These are phyloP conservation scores for Australoheros facetus DNA, from an alignment of 2,797 vertebrate genomes.

Conservation along the genomic window DNA sequence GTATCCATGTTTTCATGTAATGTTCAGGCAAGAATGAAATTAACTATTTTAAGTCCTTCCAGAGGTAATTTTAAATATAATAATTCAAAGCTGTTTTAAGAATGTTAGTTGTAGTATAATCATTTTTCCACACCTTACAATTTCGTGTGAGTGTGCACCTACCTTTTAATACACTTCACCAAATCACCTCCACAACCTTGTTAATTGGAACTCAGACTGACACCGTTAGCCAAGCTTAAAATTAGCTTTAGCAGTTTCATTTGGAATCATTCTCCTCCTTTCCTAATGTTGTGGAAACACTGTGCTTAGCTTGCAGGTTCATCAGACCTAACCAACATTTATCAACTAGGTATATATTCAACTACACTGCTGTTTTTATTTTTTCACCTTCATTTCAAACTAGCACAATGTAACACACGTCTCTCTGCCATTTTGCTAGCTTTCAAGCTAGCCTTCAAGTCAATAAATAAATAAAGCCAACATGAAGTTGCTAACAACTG, in stretches of 20 bases:
- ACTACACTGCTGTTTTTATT: too few species aligned
- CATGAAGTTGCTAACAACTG: background rate
- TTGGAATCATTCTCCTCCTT: background rate
- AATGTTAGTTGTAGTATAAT: background rate
- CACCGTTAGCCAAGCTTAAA: background rate
- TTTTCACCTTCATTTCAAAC: too few species aligned
- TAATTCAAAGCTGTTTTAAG: background rate
- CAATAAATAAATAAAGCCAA: background rate
- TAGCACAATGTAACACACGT: too few species aligned
- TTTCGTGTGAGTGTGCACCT: background rate
- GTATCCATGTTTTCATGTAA: background rate
- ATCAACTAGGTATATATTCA: too few species aligned
- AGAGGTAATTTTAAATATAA: background rate
- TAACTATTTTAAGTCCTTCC: background rate
- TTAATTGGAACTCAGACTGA: background rate
- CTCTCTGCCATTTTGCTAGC: too few species aligned
- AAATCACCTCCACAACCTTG: background rate
- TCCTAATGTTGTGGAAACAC: background rate
- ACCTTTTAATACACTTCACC: background rate
- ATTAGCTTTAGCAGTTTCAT: background rate
- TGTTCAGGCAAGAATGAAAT: background rate
- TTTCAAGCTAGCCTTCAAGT: background rate
- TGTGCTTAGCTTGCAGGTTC: background rate
- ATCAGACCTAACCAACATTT: background rate
- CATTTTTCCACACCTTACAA: background rate